phyloP scores from a whole-genome alignment of 2,888 invertebrate species.

The Idaea straminata region DNA sequence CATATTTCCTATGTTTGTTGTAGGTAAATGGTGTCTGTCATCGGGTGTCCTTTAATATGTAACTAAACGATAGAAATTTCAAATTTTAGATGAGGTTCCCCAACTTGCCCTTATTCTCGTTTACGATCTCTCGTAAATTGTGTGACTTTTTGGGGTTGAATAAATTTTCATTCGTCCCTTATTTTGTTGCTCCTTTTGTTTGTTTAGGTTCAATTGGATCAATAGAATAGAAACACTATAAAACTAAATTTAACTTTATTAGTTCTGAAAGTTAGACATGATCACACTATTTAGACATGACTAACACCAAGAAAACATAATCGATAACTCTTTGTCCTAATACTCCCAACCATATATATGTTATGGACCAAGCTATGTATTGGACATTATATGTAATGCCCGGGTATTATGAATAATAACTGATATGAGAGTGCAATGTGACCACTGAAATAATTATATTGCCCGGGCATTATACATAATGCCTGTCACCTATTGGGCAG shows the following conservation, averaged over 20 bases:
- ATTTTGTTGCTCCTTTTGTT: conserved; percentile 40
- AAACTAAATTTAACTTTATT: conserved; percentile 7
- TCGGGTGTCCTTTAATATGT: conserved; percentile 5
- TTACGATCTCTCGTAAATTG: conserved; percentile 42
- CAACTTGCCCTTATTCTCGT: conserved; percentile 30
- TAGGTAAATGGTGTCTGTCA: conserved; percentile 4
- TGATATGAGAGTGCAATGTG: too few relatives aligned
- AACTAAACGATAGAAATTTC: conserved; percentile 10
- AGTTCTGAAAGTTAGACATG: neutral
- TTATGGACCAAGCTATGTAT: too few relatives aligned
- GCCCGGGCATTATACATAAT: too few relatives aligned
- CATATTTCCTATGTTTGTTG: neutral
- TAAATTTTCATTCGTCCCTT: conserved; percentile 38
- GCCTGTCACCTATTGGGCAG: too few relatives aligned
- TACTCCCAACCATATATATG: too few relatives aligned
- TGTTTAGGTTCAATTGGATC: conserved; percentile 33
- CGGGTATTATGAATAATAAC: too few relatives aligned
- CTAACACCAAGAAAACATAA: too few relatives aligned
- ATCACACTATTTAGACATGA: neutral
- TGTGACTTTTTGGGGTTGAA: conserved; percentile 39
- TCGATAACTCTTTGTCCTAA: too few relatives aligned
- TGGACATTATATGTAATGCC: too few relatives aligned
- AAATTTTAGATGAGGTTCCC: conserved; percentile 25
- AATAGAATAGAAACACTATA: conserved; percentile 25
- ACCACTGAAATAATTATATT: too few relatives aligned